These are phyloP conservation scores for Empidonax traillii DNA, from an alignment of 2,113 vertebrate species.

Conservation along the genomic window DNA sequence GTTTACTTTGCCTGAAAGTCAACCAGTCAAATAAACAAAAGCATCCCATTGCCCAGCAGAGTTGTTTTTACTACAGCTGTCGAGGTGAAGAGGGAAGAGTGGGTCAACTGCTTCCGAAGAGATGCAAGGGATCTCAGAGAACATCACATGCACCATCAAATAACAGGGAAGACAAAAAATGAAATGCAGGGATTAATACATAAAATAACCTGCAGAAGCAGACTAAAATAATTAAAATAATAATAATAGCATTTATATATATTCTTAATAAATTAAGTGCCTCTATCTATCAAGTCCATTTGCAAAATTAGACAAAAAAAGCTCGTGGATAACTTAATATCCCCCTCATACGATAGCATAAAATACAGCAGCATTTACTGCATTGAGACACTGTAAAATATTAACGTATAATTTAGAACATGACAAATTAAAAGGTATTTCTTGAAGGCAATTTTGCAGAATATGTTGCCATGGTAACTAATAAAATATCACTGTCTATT, in stretches of 20 bases:
- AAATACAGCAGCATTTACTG: neutral
- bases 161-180: neutral
- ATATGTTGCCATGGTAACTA: neutral
- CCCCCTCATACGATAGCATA: neutral
- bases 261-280: neutral
- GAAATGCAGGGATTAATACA: neutral
- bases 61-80: neutral
- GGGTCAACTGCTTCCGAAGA: neutral
- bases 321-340: neutral
- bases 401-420: neutral
- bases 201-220: neutral
- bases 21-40: neutral
- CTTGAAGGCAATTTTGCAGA: neutral
- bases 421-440: neutral
- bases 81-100: neutral
- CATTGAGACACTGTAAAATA: neutral
- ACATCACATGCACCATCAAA: neutral
- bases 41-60: neutral
- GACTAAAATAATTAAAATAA: neutral
- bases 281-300: neutral
- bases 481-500: neutral
- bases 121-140: neutral
- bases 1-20: neutral
- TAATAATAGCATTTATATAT: neutral
- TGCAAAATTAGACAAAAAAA: neutral